Conservation (phyloP, 2,888 invertebrate genomes). For the Odontomyia ornata region DNA sequence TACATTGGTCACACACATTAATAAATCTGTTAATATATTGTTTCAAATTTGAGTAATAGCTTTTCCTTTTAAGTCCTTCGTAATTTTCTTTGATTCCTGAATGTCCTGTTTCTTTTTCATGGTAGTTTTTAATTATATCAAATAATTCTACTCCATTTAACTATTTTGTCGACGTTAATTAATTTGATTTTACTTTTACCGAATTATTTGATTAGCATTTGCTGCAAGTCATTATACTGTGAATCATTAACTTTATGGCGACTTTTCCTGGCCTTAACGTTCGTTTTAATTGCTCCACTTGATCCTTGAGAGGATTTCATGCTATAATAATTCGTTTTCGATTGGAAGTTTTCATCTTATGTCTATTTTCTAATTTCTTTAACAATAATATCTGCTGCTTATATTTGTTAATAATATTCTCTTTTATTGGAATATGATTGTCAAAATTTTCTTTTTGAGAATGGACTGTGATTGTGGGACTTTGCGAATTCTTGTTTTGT, state of each 20-base stretch:
- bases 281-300: too few relatives aligned
- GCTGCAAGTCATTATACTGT: not conserved
- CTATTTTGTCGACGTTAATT: not conserved
- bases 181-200: slow-evolving; percentile 25
- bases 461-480: not conserved
- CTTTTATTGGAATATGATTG: slow-evolving; percentile 2
- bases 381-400: slow-evolving; percentile 12
- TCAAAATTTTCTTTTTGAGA: not conserved
- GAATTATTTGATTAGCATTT: not conserved
- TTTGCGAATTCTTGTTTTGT: not conserved
- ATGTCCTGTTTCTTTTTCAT: slow-evolving; percentile 16
- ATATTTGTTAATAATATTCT: not conserved
- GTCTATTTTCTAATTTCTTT: not conserved
- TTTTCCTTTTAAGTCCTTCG: slow-evolving; percentile 17
- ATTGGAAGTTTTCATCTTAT: not conserved
- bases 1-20: slow-evolving; percentile 32
- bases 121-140: not conserved
- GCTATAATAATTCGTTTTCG: slow-evolving; percentile 10
- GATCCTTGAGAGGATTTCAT: not conserved
- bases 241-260: not conserved
- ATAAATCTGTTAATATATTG: slow-evolving; percentile 18
- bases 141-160: not conserved
- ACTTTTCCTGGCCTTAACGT: too few relatives aligned
- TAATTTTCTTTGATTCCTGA: slow-evolving; percentile 15
- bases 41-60: slow-evolving; percentile 27